These are phyloP conservation scores for Phyllostomus discolor DNA, from an alignment of 2,113 vertebrate genomes.

Conservation along the genomic window DNA sequence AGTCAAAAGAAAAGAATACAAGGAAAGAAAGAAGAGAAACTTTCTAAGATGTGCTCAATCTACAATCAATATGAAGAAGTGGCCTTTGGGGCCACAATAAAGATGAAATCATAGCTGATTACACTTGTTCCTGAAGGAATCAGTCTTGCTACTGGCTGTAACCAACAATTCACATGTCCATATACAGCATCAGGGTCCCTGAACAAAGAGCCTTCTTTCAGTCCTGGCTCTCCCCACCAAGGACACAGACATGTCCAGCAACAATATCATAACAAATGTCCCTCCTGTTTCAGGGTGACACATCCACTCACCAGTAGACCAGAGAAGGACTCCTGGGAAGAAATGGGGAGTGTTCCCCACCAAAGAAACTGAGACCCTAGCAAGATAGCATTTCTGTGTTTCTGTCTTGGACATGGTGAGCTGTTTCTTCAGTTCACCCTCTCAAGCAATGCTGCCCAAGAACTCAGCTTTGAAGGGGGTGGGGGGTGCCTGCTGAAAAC, in stretches of 20 bases:
- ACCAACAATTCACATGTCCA: background rate
- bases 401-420: background rate
- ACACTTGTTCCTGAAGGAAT: background rate
- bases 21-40: slow-evolving; percentile 19
- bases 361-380: background rate
- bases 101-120: background rate
- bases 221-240: background rate
- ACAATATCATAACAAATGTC: background rate
- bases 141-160: slow-evolving; percentile 27
- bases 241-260: background rate
- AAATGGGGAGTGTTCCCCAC: background rate
- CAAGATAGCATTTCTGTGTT: slow-evolving; percentile 8
- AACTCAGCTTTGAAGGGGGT: background rate
- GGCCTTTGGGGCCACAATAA: background rate
- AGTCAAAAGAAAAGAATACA: background rate
- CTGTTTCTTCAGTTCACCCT: background rate
- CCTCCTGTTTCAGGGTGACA: background rate
- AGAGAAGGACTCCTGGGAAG: background rate
- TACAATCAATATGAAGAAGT: slow-evolving; percentile 6
- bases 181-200: background rate
- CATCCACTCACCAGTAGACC: background rate
- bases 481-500: background rate
- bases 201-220: background rate
- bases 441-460: background rate
- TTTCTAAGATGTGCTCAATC: background rate